Evolutionary conservation across 1,140 invertebrate genomes (phyloP).

Genomic region (Stenopsyche tienmushanensis): DNA sequence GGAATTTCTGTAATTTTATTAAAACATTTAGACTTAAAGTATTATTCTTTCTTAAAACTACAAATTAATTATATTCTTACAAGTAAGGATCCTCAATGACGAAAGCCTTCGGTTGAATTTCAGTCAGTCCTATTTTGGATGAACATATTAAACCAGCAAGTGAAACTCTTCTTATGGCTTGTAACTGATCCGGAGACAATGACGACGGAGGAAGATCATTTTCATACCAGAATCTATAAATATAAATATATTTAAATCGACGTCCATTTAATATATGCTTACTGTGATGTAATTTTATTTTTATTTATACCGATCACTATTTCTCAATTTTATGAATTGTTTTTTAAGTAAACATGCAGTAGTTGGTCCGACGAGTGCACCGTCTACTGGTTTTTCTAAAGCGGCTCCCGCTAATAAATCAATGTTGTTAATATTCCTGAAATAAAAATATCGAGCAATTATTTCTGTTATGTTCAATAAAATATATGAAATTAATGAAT

Average conservation of each 20-base stretch:
- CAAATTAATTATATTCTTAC: conserved; percentile 55
- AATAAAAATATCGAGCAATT: conserved; percentile 21
- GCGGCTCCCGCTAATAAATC: conserved; percentile 85
- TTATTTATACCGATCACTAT: conserved; percentile 65
- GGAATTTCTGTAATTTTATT: conserved; percentile 63
- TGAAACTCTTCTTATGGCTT: conserved; percentile 81
- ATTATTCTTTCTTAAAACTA: conserved; percentile 7
- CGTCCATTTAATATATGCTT: not conserved
- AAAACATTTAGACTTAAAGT: conserved; percentile 4
- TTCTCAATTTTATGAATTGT: conserved; percentile 77
- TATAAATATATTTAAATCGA: conserved; percentile 9
- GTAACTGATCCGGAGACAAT: conserved; percentile 77
- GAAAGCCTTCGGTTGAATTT: conserved; percentile 82
- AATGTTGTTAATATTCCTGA: conserved; percentile 73
- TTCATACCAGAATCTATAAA: conserved; percentile 87
- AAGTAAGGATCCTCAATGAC: conserved; percentile 84
- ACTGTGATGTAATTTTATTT: not conserved
- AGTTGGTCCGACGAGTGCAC: conserved; percentile 82
- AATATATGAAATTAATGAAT: not conserved
- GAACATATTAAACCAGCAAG: conserved; percentile 83
- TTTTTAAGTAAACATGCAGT: conserved; percentile 79
- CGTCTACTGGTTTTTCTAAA: conserved; percentile 76
- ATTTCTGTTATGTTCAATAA: not conserved
- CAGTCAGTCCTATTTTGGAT: conserved; percentile 67
- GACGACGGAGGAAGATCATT: conserved; percentile 91